phyloP scores from a whole-genome alignment of 2,888 invertebrate genomes.

The Orchesellides sinensis region DNA sequence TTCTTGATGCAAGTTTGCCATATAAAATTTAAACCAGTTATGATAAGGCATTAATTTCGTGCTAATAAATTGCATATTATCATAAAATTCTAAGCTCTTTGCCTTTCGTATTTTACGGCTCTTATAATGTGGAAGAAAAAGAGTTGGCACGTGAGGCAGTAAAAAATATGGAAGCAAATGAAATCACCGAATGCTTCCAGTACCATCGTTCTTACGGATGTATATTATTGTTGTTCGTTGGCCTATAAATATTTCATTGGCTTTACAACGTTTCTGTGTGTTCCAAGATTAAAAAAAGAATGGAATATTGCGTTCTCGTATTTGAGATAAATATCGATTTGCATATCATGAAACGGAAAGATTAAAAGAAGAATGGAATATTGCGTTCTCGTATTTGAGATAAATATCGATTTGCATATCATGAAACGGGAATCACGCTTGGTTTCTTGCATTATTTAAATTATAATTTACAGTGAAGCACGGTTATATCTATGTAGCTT shows the following conservation, averaged over 20 bases:
- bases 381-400: too few relatives aligned
- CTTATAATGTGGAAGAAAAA: constrained; percentile 16
- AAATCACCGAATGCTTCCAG: constrained; percentile 23
- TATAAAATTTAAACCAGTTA: constrained; percentile 23
- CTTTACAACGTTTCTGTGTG: neutral
- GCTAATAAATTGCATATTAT: constrained; percentile 54
- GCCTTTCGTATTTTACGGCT: constrained; percentile 19
- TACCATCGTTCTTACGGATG: neutral
- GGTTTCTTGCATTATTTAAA: too few relatives aligned
- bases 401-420: too few relatives aligned
- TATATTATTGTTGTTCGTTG: neutral
- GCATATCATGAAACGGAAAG: too few relatives aligned
- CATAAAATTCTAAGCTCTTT: constrained; percentile 15
- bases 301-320: too few relatives aligned
- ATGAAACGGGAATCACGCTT: constrained; percentile 24
- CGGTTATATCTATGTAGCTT: too few relatives aligned
- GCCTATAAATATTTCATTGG: constrained; percentile 53
- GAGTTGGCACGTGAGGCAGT: constrained; percentile 56
- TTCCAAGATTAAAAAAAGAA: too few relatives aligned
- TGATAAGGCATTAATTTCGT: constrained; percentile 58
- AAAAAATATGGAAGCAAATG: constrained; percentile 38
- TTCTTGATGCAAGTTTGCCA: neutral
- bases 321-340: too few relatives aligned
- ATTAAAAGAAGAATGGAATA: too few relatives aligned
- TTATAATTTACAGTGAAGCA: too few relatives aligned